Base-by-base conservation (phyloP, 2,888 invertebrate genomes). In the Torymus aiolomorphi region DNA sequence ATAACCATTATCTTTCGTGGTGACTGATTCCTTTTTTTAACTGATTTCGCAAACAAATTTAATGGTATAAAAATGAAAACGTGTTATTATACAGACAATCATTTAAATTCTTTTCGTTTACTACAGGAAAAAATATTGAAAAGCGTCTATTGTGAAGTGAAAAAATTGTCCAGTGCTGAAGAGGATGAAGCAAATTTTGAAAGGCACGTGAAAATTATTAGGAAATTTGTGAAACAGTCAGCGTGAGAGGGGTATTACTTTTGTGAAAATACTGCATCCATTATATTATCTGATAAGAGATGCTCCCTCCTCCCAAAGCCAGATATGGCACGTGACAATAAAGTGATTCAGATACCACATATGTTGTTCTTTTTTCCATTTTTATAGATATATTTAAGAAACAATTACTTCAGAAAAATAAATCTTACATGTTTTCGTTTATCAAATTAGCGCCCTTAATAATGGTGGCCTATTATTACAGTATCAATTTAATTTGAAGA, bases 291-390 rank as follows among this genome's bases (percentile, higher is more conserved):
- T 86, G 86, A 88, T 88, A 87, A 89, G 89, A 89, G 87, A 88
- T 89, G 88, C 87, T 86, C 89, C 31, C 31, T 31, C 31, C 31
- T 31, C 89, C 87, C 85, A 87, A 89, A 88, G 88, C 89, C 89
- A 89, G 87, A 87, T 84, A 88, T 89, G 89, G 89, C 89, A 88
- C 88, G 89, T 89, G 89, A 89, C 89, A 89, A 89, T 89, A 89
- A 89, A 89, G 88, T 89, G 88, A 89, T 89, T 89, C 89, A 88
- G 71, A 82, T 80, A 82, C 65, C 67, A 80, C 14, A 2, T 63
- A 10, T 20, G 31, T 65, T 74, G 49, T 49, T 4, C 56, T 24
- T 65, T 16, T 61, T 61, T 61, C 31, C 62, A 14, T 54, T 20
- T 61, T 12, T 20, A 61, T 61, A 11, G 3, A 24, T 20, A 13